Conservation (phyloP, 2,113 vertebrate species). For the Peucedramus taeniatus region DNA sequence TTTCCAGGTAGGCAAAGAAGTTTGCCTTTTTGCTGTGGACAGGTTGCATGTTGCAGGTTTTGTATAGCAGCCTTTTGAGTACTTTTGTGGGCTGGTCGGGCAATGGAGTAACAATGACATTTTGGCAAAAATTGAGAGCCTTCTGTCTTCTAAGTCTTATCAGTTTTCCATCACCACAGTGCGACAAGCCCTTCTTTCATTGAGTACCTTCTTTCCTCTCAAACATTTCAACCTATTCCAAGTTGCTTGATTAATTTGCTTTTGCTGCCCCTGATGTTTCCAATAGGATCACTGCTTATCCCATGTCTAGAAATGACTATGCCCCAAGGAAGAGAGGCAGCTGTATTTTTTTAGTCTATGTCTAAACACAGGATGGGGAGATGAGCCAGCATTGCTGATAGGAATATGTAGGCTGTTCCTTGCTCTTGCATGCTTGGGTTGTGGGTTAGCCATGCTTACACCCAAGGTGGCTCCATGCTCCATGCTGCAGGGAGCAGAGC, state of each 20-base stretch:
- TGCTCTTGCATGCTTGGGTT: background rate
- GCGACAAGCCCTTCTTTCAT: background rate
- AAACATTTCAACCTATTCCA: background rate
- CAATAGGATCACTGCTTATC: background rate
- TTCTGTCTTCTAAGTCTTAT: background rate
- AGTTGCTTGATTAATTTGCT: constrained; percentile 27
- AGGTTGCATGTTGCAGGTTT: background rate
- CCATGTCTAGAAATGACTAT: background rate
- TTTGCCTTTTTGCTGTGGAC: background rate
- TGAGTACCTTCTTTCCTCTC: background rate
- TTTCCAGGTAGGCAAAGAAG: background rate
- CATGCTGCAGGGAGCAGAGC: background rate
- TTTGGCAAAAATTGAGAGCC: background rate
- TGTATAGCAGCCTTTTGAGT: background rate
- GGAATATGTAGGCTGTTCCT: background rate
- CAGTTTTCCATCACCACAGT: background rate
- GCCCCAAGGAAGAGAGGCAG: background rate
- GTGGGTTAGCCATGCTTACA: background rate
- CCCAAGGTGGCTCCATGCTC: background rate
- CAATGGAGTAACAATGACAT: background rate
- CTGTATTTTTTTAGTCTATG: background rate
- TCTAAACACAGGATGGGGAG: background rate
- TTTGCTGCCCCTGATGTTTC: constrained; percentile 49
- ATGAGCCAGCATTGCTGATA: background rate
- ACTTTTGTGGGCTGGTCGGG: background rate